Evolutionary conservation across 2,888 invertebrate species (phyloP), one percentile per base, ranked within the genome.

Genomic region (Lasioglossum villosulum): DNA sequence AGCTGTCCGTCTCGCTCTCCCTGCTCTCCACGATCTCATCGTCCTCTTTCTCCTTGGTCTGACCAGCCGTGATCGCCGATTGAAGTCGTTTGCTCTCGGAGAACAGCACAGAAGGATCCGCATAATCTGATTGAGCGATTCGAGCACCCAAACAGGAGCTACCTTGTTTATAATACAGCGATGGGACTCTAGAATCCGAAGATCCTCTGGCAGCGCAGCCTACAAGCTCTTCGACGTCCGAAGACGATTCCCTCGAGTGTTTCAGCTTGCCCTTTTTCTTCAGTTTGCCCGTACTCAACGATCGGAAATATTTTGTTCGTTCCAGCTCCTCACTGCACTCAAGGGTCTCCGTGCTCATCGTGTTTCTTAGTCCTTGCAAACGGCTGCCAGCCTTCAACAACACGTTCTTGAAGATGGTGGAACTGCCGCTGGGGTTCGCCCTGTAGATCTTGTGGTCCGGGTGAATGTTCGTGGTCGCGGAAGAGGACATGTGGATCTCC

Each of bases 121-220:
- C 98, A 92, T 98, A 98, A 93, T 98, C 98, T 0, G 98, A 97
- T 90, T 98, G 97, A 0, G 98, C 98, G 93, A 99, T 98, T 88
- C 98, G 97, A 66, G 98, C 98, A 0, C 98, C 98, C 89, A 98
- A 96, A 84, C 97, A 96, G 89, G 97, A 97, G 90, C 98, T 98
- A 19, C 98, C 98, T 95, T 97, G 98, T 93, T 97, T 97, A 92
- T 97, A 97, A 74, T 94, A 95, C 0, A 93, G 71, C 8, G 94
- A 89, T n/a, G 92, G 88, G 75, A 92, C 84, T 48, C 91, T 90
- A 0, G 87, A 80, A 39, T 90, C 86, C 1, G 89, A 79, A 3
- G 70, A 75, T 12, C 87, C 88, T 8, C 83, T 86, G 0, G 89
- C 86, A 4, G 90, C 89, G 73, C 92, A 93, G 4, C 94, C 92